Evolutionary conservation across 2,797 vertebrate species (phyloP).

Genomic region (Micrastur ruficollis): DNA sequence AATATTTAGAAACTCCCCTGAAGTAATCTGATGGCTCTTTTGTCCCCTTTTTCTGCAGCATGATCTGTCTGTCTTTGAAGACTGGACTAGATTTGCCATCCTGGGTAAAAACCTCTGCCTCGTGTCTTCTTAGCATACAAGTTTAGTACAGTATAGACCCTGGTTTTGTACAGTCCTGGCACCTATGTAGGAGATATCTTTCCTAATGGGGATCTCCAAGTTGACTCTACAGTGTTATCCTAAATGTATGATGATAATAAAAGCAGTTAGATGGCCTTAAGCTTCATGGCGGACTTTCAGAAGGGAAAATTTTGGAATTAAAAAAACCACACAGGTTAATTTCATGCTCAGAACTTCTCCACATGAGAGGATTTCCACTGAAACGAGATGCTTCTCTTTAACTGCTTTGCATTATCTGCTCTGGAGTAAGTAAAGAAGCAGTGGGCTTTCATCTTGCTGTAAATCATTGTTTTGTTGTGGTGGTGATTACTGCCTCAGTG

Average conservation of each 20-base stretch:
- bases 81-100: not conserved
- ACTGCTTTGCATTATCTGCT: not conserved
- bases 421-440: not conserved
- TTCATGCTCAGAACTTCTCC: not conserved
- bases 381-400: not conserved
- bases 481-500: not conserved
- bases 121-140: not conserved
- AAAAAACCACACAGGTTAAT: not conserved
- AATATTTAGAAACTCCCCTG: not conserved
- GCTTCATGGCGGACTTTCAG: not conserved
- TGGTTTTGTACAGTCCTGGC: not conserved
- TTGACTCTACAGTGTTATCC: not conserved
- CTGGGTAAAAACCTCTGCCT: not conserved
- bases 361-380: not conserved
- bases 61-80: not conserved
- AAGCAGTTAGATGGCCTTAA: not conserved
- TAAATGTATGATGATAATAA: not conserved
- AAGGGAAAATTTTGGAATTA: not conserved
- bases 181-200: not conserved
- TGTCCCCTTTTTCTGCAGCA: not conserved
- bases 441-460: not conserved
- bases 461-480: not conserved
- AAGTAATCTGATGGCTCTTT: not conserved
- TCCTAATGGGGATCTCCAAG: not conserved
- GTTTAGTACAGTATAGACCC: not conserved